Base-by-base conservation (phyloP, 2,113 vertebrate genomes). In the Alouatta palliata region DNA sequence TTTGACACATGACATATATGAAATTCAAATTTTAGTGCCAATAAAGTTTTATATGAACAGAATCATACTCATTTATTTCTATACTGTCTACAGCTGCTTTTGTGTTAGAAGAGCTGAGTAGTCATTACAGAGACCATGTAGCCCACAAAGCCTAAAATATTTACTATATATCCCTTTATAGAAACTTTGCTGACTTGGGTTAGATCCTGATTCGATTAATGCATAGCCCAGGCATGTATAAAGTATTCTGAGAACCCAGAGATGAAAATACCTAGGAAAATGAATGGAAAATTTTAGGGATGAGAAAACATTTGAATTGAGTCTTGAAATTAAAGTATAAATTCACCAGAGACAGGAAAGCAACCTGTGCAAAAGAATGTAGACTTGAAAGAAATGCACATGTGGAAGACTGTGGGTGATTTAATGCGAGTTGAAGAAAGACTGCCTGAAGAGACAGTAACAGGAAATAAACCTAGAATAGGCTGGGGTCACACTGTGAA, bases 11-110 rank as follows among this genome's bases (percentile, higher is more conserved):
- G 71, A 95, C 27, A 83, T 54, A 66, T 3, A 54, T n/a, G 30
- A 87, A 91, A 75, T 91, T 95, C 61, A 27, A 71, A 87, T 58
- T 90, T 97, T 66, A 91, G 37, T 45, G 32, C 37, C 8, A 5
- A 79, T 47, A 32, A 68, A 82, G 77, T 73, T 95, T 92, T 68
- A 81, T 1, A 47, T 27, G 76, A 95, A 90, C 8, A 66, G 0
- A 90, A 61, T 76, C 14, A 70, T 8, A 70, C 9, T 17, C 2
- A 8, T 25, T 90, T 25, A 71, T 35, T 68, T 88, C 87, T 3
- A 8, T 37, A 52, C 21, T 37, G 25, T 80, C 64, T 91, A 30
- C 23, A 32, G 40, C 47, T 87, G 37, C 25, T 35, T 71, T 54
- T 30, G 13, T 8, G 68, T 21, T 40, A 93, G 68, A 40, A 90